These are phyloP conservation scores for Zootermopsis nevadensis DNA, from an alignment of 2,888 invertebrate species.

Conservation along the genomic window DNA sequence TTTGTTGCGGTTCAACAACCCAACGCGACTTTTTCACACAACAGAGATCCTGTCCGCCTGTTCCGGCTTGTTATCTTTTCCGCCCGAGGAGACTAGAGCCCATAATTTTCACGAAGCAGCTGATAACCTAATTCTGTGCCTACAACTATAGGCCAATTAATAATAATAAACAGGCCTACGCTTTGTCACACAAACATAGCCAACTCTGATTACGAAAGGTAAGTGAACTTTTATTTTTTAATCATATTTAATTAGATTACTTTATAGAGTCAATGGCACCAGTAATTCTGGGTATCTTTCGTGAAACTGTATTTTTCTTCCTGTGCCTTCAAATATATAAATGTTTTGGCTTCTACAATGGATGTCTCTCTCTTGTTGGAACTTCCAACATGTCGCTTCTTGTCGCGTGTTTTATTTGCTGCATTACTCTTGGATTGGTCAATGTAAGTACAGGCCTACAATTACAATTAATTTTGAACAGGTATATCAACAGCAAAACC, in stretches of 20 bases:
- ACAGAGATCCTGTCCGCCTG: neutral
- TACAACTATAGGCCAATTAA: neutral
- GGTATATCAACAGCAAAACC: no score
- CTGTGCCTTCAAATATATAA: slow-evolving; percentile 1
- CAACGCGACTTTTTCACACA: neutral
- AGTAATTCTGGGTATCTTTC: neutral
- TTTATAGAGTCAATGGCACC: neutral
- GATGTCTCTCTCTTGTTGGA: neutral
- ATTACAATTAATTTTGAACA: no score
- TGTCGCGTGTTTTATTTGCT: neutral
- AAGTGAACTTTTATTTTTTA: neutral
- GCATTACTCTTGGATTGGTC: neutral
- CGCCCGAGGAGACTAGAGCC: neutral
- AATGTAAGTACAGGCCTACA: neutral
- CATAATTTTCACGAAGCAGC: neutral
- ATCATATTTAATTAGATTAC: neutral
- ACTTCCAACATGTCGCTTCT: neutral
- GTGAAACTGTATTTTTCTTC: neutral
- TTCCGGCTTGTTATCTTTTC: neutral
- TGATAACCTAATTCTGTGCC: neutral
- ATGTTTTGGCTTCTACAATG: neutral
- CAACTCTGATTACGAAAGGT: neutral
- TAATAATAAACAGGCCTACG: neutral
- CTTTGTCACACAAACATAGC: neutral
- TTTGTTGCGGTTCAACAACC: neutral